These are phyloP conservation scores for Poeciliopsis paucimaculata DNA, from an alignment of 2,797 vertebrate genomes.

Conservation along the genomic window DNA sequence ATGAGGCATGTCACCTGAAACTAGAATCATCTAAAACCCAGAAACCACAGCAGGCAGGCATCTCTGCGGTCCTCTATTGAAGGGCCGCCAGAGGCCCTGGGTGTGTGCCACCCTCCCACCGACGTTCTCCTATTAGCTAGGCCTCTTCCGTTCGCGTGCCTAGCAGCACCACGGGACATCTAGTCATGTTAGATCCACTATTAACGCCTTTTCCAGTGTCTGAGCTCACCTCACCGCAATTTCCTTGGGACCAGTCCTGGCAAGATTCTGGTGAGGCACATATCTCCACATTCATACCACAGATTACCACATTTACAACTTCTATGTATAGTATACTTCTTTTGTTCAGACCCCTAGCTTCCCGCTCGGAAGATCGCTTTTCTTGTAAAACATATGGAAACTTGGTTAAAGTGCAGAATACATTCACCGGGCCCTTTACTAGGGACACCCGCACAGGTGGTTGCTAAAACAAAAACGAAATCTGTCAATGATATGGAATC, in stretches of 20 bases:
- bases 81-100: constrained; percentile 71
- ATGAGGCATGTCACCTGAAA: constrained; percentile 90
- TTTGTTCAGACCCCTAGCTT: constrained; percentile 8
- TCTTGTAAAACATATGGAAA: constrained; percentile 12
- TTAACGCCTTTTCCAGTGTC: constrained; percentile 72
- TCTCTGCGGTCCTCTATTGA: constrained; percentile 77
- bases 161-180: constrained; percentile 72
- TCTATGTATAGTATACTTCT: constrained; percentile 15
- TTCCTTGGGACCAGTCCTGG: constrained; percentile 52
- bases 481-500: not conserved
- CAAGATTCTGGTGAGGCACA: constrained; percentile 44
- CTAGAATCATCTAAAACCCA: constrained; percentile 86
- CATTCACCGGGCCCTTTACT: not conserved
- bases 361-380: constrained; percentile 2
- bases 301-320: constrained; percentile 25
- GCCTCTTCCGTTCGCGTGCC: constrained; percentile 78
- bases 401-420: not conserved
- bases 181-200: constrained; percentile 70
- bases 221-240: constrained; percentile 73
- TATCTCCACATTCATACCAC: constrained; percentile 27
- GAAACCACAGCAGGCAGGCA: constrained; percentile 84
- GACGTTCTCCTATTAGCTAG: constrained; percentile 76
- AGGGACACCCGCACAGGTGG: not conserved
- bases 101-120: constrained; percentile 74
- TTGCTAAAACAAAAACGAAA: not conserved